These are phyloP conservation scores for Hymenopus coronatus DNA, from an alignment of 2,888 invertebrate genomes.

Conservation along the genomic window DNA sequence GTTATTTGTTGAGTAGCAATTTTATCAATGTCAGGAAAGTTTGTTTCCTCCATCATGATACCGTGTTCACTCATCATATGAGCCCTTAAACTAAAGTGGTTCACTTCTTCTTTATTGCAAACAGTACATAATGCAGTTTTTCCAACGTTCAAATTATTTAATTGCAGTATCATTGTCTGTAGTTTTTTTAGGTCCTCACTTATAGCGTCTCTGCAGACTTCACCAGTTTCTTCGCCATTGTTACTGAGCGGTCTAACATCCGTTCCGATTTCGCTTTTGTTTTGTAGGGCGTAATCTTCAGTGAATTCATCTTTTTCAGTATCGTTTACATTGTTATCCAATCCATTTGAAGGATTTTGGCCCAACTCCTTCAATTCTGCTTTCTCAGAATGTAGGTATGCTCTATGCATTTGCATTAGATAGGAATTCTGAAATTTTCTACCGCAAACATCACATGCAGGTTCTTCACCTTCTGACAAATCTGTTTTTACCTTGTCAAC, in stretches of 20 bases:
- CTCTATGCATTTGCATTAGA: slow-evolving; percentile 48
- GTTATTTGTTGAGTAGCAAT: slow-evolving; percentile 40
- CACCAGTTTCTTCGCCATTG: slow-evolving; percentile 30
- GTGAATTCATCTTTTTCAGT: neutral
- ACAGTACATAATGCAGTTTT: slow-evolving; percentile 60
- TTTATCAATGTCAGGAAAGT: slow-evolving; percentile 37
- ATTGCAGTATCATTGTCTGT: slow-evolving; percentile 85
- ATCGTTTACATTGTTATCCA: neutral
- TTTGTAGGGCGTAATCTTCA: neutral
- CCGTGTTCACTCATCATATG: slow-evolving; percentile 69
- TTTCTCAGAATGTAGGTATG: slow-evolving; percentile 43
- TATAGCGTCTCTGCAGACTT: slow-evolving; percentile 55
- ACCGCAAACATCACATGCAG: slow-evolving; percentile 44
- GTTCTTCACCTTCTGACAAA: slow-evolving; percentile 39
- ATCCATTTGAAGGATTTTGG: neutral
- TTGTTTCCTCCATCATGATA: slow-evolving; percentile 51
- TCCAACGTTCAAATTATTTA: slow-evolving; percentile 73
- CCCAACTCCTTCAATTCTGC: neutral
- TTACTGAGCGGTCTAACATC: slow-evolving; percentile 9
- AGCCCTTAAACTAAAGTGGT: slow-evolving; percentile 66
- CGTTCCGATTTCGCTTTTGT: slow-evolving; percentile 30
- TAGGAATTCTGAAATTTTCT: slow-evolving; percentile 45
- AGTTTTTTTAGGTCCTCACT: slow-evolving; percentile 84
- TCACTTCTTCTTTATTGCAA: slow-evolving; percentile 70
- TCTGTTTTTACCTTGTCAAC: slow-evolving; percentile 45